These are phyloP conservation scores for Lemur catta DNA, from an alignment of 2,797 vertebrate species.

Conservation along the genomic window DNA sequence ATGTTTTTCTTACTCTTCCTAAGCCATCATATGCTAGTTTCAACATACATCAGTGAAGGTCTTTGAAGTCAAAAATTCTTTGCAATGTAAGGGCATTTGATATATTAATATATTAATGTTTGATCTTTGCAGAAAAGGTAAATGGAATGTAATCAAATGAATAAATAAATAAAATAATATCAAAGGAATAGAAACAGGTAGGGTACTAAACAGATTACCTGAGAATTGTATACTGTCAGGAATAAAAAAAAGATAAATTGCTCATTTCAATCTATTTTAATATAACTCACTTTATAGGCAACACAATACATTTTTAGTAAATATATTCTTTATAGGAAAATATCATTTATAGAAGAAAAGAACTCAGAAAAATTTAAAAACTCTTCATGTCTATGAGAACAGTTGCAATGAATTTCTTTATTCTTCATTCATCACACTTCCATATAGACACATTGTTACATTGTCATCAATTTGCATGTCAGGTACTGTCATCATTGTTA, in stretches of 20 bases:
- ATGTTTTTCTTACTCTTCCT: neutral
- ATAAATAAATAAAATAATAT: slow-evolving; percentile 8
- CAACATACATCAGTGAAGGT: neutral
- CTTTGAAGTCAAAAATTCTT: neutral
- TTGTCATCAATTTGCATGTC: neutral
- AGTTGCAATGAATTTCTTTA: neutral
- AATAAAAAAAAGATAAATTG: neutral
- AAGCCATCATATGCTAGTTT: neutral
- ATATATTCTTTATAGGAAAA: neutral
- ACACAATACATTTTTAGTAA: neutral
- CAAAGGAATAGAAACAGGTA: neutral
- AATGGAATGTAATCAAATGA: neutral
- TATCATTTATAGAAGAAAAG: neutral
- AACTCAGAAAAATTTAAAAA: neutral
- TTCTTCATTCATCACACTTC: neutral
- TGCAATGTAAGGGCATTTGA: neutral
- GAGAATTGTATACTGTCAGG: neutral
- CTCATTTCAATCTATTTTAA: neutral
- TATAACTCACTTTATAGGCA: neutral
- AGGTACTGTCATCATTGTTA: neutral
- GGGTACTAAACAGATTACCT: neutral
- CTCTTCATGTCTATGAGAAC: neutral
- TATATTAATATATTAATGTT: neutral
- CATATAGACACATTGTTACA: neutral
- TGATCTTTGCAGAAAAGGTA: neutral